Base-by-base conservation (phyloP, 2,113 vertebrate species). In the Stegostoma tigrinum region DNA sequence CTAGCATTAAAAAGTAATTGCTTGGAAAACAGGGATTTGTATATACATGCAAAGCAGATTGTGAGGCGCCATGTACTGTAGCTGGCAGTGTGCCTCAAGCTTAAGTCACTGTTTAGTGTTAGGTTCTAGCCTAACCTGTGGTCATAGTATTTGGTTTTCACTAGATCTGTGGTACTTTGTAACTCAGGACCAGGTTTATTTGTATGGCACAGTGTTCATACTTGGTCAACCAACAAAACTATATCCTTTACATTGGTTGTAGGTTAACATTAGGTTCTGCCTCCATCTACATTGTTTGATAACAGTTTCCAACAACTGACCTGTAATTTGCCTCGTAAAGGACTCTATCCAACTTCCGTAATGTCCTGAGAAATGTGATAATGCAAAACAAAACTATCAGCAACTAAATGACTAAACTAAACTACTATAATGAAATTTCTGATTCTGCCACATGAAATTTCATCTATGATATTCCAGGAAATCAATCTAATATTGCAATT, bases 341-440 rank as follows among this genome's bases (percentile, higher is more conserved):
- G 67, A 72, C 12, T 48, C 67, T 48, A 70, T 72, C 23, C 67
- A 52, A 70, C 66, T 72, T 95, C 70, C 27, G 68, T 95, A 95
- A 95, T 95, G 48, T 95, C 67, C 67, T 95, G 93, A 52, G 67
- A 45, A 67, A 14, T 38, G 93, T 72, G 5, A 95, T 48, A 70
- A 24, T 95, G 15, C 21, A 45, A 72, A 72, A 61, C 12, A 61
- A 61, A 61, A 61, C 55, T 61, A 61, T 10, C 55, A 61, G 55
- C 55, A 61, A 61, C 55, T 61, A 61, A 61, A 61, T 61, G 8
- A 61, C 55, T 61, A 12, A 61, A 61, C 55, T 45, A 95, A 95
- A 30, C 38, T 27, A 70, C 70, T 17, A 4, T 24, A 48, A 42
- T 72, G 67, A 95, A 38, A 38, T 42, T 34, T 24, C 64, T 72